phyloP scores from a whole-genome alignment of 2,113 vertebrate genomes.

The Plecotus auritus region DNA sequence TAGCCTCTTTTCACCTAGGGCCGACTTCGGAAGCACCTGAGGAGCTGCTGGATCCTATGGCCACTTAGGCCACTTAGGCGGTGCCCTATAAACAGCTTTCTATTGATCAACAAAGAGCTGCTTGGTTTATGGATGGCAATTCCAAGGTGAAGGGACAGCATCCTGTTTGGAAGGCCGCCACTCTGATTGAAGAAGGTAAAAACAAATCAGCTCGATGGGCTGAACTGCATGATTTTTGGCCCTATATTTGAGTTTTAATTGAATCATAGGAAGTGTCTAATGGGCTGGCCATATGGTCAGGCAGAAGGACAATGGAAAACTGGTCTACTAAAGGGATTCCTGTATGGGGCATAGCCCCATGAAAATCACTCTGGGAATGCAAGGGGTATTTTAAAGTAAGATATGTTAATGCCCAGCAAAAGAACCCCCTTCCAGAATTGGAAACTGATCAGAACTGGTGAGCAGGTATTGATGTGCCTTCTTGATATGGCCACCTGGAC shows the following conservation, averaged over 20 bases:
- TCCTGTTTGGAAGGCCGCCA: conserved; percentile 52
- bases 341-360: neutral
- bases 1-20: conserved; percentile 43
- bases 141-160: conserved; percentile 47
- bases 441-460: neutral
- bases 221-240: conserved; percentile 26
- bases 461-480: neutral
- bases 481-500: neutral
- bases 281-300: neutral
- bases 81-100: conserved; percentile 51
- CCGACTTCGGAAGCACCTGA: conserved; percentile 44
- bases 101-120: conserved; percentile 54
- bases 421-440: neutral
- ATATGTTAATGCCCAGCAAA: neutral
- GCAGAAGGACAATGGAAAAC: neutral
- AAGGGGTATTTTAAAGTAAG: neutral
- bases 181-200: conserved; percentile 50
- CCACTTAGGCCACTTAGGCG: conserved; percentile 22
- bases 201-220: conserved; percentile 33
- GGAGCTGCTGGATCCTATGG: conserved; percentile 41
- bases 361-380: neutral
- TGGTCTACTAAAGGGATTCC: neutral
- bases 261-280: neutral
- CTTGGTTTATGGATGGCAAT: conserved; percentile 45
- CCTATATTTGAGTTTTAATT: conserved; percentile 32